phyloP scores from a whole-genome alignment of 2,888 invertebrate genomes.

The Nesidiocoris tenuis region DNA sequence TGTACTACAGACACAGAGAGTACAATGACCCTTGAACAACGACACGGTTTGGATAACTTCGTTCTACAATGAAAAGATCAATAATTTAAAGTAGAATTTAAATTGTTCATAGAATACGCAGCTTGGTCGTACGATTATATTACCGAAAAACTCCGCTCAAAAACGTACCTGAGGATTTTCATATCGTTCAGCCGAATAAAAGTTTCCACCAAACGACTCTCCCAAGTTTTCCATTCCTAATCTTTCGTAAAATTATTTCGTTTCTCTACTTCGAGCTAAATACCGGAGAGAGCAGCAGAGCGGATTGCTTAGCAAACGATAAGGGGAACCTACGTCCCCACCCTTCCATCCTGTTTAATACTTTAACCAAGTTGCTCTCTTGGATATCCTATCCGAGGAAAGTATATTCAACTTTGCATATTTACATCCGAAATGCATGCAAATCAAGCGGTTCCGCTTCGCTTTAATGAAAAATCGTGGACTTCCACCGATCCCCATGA shows the following conservation, averaged over 20 bases:
- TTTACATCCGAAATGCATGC: constrained; percentile 29
- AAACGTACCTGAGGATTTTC: background rate
- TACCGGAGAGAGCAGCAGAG: background rate
- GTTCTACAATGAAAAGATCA: too few relatives aligned
- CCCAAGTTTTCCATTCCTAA: background rate
- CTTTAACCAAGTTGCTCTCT: too few relatives aligned
- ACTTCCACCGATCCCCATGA: too few relatives aligned
- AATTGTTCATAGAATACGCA: too few relatives aligned
- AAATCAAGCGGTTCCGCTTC: constrained; percentile 24
- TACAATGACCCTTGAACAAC: too few relatives aligned
- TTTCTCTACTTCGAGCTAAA: background rate
- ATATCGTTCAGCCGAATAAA: background rate
- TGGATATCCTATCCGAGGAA: background rate
- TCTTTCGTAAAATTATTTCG: background rate
- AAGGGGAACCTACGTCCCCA: background rate
- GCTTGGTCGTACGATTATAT: too few relatives aligned
- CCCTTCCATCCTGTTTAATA: background rate
- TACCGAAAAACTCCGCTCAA: too few relatives aligned
- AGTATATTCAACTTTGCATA: constrained; percentile 13
- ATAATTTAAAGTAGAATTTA: too few relatives aligned
- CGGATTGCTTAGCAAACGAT: background rate
- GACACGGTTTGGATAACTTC: too few relatives aligned
- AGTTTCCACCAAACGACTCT: background rate
- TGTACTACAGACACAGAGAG: too few relatives aligned
- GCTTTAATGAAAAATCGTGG: constrained; percentile 24